Evolutionary conservation across 2,113 vertebrate genomes (phyloP).

Genomic region (Oceanodroma tethys): DNA sequence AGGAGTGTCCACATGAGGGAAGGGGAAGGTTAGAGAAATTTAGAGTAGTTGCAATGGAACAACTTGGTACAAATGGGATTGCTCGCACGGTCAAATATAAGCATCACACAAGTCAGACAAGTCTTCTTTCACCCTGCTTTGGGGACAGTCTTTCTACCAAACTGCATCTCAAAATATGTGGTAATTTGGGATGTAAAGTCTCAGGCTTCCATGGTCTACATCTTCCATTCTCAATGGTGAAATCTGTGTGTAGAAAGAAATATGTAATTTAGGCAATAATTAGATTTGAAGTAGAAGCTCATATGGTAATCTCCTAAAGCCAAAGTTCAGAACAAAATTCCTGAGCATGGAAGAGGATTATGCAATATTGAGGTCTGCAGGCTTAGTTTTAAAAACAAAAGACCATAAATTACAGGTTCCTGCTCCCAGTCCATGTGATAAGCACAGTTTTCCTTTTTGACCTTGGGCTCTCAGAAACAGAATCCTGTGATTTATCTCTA

Average conservation of each 20-base stretch:
- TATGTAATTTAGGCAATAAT: background rate
- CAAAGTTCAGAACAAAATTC: background rate
- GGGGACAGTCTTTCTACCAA: background rate
- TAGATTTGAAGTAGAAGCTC: background rate
- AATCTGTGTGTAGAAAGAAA: background rate
- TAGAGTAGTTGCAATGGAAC: background rate
- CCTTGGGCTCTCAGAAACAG: background rate
- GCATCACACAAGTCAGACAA: background rate
- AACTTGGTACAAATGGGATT: background rate
- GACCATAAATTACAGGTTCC: background rate
- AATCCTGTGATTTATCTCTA: background rate
- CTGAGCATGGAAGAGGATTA: background rate
- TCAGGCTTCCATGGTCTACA: background rate
- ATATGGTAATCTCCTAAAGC: background rate
- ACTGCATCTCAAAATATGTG: background rate
- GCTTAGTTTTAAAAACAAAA: background rate
- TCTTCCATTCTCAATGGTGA: background rate
- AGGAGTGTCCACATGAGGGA: background rate
- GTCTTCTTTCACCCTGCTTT: background rate
- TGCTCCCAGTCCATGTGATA: background rate
- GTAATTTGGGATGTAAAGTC: background rate
- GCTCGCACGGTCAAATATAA: background rate
- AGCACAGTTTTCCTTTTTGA: background rate
- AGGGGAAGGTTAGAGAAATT: background rate
- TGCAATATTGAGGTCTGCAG: background rate